phyloP scores from a whole-genome alignment of 2,888 invertebrate species.

The Nomada goodeniana region DNA sequence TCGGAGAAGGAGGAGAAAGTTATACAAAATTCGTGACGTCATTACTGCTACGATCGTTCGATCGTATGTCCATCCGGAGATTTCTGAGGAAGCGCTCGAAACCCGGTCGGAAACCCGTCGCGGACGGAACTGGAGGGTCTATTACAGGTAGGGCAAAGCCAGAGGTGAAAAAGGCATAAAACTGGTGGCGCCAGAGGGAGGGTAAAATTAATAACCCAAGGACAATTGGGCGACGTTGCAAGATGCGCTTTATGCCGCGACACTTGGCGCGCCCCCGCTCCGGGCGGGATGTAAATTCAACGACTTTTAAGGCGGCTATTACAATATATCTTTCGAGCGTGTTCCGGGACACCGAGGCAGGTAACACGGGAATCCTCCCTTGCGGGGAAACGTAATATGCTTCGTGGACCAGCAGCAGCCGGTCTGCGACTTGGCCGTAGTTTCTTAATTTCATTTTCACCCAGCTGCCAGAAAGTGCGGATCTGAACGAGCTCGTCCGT shows the following conservation, averaged over 20 bases:
- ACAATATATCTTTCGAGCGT: constrained; percentile 56
- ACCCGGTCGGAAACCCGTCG: not conserved
- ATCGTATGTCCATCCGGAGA: not conserved
- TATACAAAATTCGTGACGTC: not conserved
- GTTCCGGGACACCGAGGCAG: constrained; percentile 33
- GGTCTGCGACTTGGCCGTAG: constrained; percentile 28
- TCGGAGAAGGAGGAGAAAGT: not conserved
- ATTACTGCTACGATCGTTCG: not conserved
- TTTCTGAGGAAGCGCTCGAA: not conserved
- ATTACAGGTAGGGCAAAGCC: constrained; percentile 8
- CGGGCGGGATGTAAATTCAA: constrained; percentile 63
- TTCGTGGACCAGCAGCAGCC: constrained; percentile 38
- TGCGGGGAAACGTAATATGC: constrained; percentile 57
- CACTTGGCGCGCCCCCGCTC: constrained; percentile 45
- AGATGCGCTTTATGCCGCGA: constrained; percentile 52
- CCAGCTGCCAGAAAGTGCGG: constrained; percentile 22
- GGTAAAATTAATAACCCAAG: constrained; percentile 71
- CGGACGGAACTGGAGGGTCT: not conserved
- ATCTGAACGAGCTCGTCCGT: constrained; percentile 37
- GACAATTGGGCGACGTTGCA: constrained; percentile 65
- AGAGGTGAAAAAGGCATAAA: not conserved
- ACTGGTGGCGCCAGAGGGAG: constrained; percentile 26
- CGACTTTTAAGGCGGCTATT: constrained; percentile 61
- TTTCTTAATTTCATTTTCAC: constrained; percentile 69
- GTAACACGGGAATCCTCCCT: constrained; percentile 21